Base-by-base conservation (phyloP, 2,797 vertebrate genomes). In the Pelobates cultripes region DNA sequence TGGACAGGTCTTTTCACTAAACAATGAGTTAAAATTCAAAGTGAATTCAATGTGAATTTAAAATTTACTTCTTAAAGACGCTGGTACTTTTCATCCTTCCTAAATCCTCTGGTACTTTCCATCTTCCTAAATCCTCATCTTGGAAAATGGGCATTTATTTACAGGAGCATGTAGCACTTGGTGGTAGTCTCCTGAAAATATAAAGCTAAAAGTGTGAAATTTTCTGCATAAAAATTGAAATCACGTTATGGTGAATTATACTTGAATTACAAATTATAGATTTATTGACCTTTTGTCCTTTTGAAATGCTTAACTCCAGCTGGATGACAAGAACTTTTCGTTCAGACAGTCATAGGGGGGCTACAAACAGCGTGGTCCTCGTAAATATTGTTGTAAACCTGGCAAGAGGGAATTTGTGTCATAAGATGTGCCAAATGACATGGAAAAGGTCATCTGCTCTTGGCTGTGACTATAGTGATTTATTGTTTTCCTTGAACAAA, bases 361-460 rank as follows among this genome's bases (percentile, higher is more conserved):
- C 13, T 43, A n/a, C 12, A 12, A 14, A 10, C 43, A 15, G 13
- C 10, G 13, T n/a, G 14, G 13, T 45, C n/a, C 42, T 73, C 43
- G 5, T 53, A 57, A 73, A 43, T 72, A 66, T 57, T 41, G 17
- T 40, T 73, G 71, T 55, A 78, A 78, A 78, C 43, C 12, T 57
- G 15, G 55, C 81, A 78, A 40, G 3, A 60, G 75, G 70, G 81
- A 78, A 42, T 78, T 69, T 70, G 43, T 68, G 81, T 73, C 70
- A 78, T 41, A 73, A 8, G 3, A 51, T 82, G 74, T 43, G 17
- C 55, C 42, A 70, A 43, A 66, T 15, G 57, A 76, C 67, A 70
- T 15, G 61, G 14, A 64, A 77, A 64, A 77, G 55, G 67, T 76
- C 66, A 76, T 47, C 47, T 76, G 44, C 68, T 76, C 7, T 44